Conservation (phyloP, 2,797 vertebrate genomes). For the Manis crassicaudata region DNA sequence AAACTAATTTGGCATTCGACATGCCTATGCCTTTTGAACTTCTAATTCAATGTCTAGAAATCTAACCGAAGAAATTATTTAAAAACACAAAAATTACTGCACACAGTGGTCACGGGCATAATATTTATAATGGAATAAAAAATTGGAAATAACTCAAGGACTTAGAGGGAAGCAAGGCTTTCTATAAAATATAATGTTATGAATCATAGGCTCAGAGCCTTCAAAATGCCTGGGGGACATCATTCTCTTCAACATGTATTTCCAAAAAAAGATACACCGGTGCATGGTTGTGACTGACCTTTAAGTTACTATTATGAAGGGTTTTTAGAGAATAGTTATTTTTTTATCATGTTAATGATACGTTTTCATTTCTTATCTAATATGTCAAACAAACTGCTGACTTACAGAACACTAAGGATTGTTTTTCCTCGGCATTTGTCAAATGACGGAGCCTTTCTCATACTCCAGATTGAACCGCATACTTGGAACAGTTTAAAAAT, state of each 20-base stretch:
- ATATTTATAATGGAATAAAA: background rate
- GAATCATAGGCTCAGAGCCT: background rate
- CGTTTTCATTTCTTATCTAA: background rate
- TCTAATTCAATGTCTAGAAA: background rate
- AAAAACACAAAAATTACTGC: background rate
- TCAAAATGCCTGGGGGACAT: background rate
- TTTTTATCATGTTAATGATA: background rate
- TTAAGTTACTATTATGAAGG: background rate
- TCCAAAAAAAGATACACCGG: background rate
- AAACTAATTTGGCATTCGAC: background rate
- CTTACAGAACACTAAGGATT: background rate
- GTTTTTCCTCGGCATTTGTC: background rate
- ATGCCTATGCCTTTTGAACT: rapidly evolving
- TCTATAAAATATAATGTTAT: background rate
- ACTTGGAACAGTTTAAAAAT: constrained; percentile 18
- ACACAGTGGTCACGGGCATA: background rate
- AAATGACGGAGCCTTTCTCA: background rate
- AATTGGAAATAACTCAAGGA: background rate
- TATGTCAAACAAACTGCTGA: background rate
- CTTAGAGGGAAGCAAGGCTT: background rate
- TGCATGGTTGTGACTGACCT: background rate
- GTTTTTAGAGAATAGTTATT: background rate
- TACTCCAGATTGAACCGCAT: background rate
- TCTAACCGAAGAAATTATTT: background rate
- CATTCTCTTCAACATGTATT: background rate